These are phyloP conservation scores for Todiramphus chloris DNA, from an alignment of 2,113 vertebrate genomes.

Conservation along the genomic window DNA sequence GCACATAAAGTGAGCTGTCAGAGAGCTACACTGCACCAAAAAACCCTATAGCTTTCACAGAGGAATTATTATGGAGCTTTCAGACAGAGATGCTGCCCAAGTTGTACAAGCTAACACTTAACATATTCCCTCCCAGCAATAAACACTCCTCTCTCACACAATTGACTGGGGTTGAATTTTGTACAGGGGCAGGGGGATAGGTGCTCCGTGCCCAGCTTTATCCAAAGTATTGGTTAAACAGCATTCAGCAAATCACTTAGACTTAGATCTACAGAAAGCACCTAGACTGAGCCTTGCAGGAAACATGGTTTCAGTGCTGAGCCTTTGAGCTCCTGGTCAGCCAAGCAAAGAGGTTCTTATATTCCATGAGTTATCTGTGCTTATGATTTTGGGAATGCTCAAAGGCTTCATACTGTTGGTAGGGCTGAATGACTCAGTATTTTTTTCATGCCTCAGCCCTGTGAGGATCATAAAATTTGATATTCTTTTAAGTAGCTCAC, in stretches of 20 bases:
- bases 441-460: not conserved
- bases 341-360: not conserved
- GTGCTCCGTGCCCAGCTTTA: not conserved
- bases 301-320: not conserved
- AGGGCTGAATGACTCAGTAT: not conserved
- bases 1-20: not conserved
- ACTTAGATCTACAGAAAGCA: not conserved
- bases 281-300: not conserved
- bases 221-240: not conserved
- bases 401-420: not conserved
- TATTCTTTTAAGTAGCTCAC: not conserved
- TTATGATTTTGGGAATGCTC: not conserved
- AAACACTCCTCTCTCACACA: not conserved
- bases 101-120: not conserved
- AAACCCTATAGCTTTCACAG: not conserved
- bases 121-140: not conserved
- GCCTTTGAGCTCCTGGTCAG: not conserved
- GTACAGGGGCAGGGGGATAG: not conserved
- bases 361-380: not conserved
- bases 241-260: not conserved
- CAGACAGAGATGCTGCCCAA: not conserved
- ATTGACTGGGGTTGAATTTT: rapidly evolving
- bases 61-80: not conserved
- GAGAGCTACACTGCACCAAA: not conserved
- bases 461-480: not conserved